Evolutionary conservation across 2,888 invertebrate species (phyloP), one percentile per base, ranked within the genome.

Genomic region (Synergus umbraculus): DNA sequence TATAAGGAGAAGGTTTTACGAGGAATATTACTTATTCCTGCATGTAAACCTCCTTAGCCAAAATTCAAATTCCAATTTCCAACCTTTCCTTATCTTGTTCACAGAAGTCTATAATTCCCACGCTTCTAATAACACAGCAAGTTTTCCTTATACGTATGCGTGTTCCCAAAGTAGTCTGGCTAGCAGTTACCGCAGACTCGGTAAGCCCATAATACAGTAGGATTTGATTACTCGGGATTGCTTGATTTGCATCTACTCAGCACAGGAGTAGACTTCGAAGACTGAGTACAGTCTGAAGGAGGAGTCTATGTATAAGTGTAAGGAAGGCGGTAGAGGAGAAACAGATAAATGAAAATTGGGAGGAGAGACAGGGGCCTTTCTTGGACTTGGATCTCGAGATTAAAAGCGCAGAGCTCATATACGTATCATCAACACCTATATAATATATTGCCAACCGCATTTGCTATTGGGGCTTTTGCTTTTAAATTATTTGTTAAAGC

Each of bases 191-290:
- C 78, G 76, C 79, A 65, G 63, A 82, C 79, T 80, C 78, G 84
- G 83, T 85, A 83, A 81, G 82, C 69, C 86, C 83, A 81, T 86
- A 86, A 86, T 86, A 86, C 86, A 84, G 80, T 82, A 78, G 77
- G 84, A 86, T 85, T 85, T 84, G 86, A 87, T 87, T 87, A 85
- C 84, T 76, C 76, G 81, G 79, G 82, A 87, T 87, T 85, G 87
- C 85, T 84, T 85, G 84, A 87, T 87, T 87, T 87, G 87, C 87
- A 87, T 87, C 84, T 76, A 69, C 69, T 73, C 69, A 79, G 73
- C 49, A 73, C 65, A 77, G 76, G 77, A 81, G 81, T 73, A 67
- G 78, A 79, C 54, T 49, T 54, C 77, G 66, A 73, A 54, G 77
- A 58, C 60, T 29, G 41, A 41, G 49, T 44, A 69, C 49, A 69